Base-by-base conservation (phyloP, 2,888 invertebrate genomes). In the Ophion slaviceki region DNA sequence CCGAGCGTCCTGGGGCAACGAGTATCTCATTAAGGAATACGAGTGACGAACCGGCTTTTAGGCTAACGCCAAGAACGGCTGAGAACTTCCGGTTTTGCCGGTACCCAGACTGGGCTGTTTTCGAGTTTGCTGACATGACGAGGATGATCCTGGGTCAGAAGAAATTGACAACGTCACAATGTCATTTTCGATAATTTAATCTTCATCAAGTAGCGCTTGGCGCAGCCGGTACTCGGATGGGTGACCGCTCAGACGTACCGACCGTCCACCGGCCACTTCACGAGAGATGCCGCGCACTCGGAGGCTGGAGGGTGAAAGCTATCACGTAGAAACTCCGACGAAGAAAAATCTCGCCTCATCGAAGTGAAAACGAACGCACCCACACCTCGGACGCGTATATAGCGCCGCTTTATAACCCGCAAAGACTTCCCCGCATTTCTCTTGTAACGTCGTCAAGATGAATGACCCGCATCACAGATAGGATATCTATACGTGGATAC, bases 311-410 rank as follows among this genome's bases (percentile, higher is more conserved):
- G 84, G 86, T 88, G 88, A 88, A 88, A 88, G 87, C 87, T 83
- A 85, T 83, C 67, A 72, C 64, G 66, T 47, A 72, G 47, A 66
- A 24, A 75, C 47, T 17, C 36, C 61, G 67, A 79, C 77, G 66
- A 61, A 61, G 75, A 82, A 86, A 79, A 80, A 82, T 68, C 24
- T 76, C 72, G 82, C 85, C 77, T 75, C 74, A 72, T 80, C 70
- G 68, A 53, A 68, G 88, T 88, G 88, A 87, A 88, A 88, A 88
- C 87, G 83, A 82, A 86, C 87, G 74, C 83, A 87, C 87, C 87
- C 85, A 87, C 87, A 82, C 80, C 81, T 81, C 57, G 57, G 45
- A 74, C 40, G 36, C 64, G 53, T 36, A 71, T 53, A 53, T 53
- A 53, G 14, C 14, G 14, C 17, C 17, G 17, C 53, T 53, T 53